Percentiles rank a stretch among this genome's conserved stretches.
Evolutionary conservation across 2,113 vertebrate genomes (phyloP).

Genomic region (Clarias batrachus): DNA sequence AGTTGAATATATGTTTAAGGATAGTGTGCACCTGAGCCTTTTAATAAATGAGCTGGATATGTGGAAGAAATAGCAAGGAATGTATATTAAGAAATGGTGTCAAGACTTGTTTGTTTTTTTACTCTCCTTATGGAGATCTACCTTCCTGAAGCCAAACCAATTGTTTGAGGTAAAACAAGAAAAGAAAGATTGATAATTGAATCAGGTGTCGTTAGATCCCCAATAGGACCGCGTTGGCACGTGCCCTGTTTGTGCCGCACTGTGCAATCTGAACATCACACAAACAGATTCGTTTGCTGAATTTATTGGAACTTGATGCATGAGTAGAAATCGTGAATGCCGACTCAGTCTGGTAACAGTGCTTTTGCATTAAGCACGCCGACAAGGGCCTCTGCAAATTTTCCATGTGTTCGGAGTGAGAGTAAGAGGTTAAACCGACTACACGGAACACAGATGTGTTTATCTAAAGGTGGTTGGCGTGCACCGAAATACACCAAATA

Average conservation of each 20-base stretch:
- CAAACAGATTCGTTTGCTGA: background rate
- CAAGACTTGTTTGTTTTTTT: background rate
- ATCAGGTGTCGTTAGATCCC: background rate
- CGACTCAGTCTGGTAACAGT: background rate
- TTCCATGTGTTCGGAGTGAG: background rate
- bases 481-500: background rate
- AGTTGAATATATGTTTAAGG: background rate
- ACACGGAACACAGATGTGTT: background rate
- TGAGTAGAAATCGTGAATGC: background rate
- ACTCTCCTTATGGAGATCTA: background rate
- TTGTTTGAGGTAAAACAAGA: background rate
- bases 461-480: background rate
- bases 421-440: background rate
- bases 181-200: background rate
- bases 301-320: conserved; percentile 2
- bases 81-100: background rate
- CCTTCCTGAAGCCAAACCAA: background rate
- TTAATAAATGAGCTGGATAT: background rate
- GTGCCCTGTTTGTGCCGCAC: background rate
- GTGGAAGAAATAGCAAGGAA: background rate
- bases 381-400: background rate
- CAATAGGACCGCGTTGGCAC: background rate
- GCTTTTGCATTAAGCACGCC: background rate
- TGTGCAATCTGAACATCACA: background rate
- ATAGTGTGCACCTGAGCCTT: background rate